Evolutionary conservation across 2,113 vertebrate genomes (phyloP).

Genomic region (Seriola rivoliana): DNA sequence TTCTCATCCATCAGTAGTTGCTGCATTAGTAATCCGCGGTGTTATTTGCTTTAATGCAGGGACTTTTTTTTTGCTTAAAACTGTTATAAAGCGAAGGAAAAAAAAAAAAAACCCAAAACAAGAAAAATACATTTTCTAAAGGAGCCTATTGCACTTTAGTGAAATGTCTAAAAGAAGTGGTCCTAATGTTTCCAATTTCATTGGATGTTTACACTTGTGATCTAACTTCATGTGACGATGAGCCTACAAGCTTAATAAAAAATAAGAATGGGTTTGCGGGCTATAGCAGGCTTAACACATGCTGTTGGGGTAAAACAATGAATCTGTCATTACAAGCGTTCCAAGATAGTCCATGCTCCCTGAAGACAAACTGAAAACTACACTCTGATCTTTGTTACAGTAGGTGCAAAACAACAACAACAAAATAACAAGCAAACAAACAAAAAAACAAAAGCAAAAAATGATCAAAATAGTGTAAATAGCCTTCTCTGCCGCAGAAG

Average conservation of each 20-base stretch:
- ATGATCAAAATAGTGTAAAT: neutral
- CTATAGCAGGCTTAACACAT: neutral
- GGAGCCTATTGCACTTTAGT: neutral
- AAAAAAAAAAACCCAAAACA: too few species aligned
- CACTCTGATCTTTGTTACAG: neutral
- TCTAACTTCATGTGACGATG: neutral
- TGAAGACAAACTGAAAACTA: neutral
- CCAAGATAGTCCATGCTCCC: neutral
- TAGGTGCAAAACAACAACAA: neutral
- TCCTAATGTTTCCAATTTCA: neutral
- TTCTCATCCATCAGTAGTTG: neutral
- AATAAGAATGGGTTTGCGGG: neutral
- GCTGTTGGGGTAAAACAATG: neutral
- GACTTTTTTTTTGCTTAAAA: neutral
- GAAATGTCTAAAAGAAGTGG: neutral
- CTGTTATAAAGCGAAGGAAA: accelerated
- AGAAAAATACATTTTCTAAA: neutral
- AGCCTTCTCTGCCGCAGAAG: neutral
- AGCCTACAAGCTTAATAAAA: neutral
- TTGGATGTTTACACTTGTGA: neutral
- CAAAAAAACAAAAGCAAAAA: neutral
- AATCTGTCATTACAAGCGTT: neutral
- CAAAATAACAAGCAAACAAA: neutral
- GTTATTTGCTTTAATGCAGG: neutral
- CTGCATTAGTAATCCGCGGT: neutral